Evolutionary conservation across 2,888 invertebrate genomes (phyloP).

Genomic region (Thymelicus lineola): DNA sequence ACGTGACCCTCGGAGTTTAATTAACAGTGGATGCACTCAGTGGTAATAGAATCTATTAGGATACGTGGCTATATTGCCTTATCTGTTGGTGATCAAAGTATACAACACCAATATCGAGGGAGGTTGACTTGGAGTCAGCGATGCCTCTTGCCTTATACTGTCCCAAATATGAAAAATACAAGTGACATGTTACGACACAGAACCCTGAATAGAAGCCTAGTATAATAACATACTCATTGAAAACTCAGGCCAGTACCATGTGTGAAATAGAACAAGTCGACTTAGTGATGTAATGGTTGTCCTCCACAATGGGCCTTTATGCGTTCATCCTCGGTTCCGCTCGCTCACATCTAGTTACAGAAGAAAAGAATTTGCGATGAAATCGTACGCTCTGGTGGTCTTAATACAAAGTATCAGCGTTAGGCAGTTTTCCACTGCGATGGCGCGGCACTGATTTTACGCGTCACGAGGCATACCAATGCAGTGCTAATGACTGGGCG

Average conservation of each 20-base stretch:
- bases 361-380: conserved; percentile 51
- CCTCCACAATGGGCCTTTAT: conserved; percentile 35
- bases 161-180: background rate
- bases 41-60: no score
- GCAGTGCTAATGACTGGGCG: background rate
- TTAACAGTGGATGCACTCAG: no score
- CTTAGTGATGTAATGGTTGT: conserved; percentile 30
- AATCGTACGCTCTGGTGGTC: conserved; percentile 45
- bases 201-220: background rate
- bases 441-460: background rate
- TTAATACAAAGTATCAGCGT: conserved; percentile 29
- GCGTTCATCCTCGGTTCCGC: conserved; percentile 42
- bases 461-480: background rate
- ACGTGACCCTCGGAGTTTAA: no score
- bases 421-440: background rate
- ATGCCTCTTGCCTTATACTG: no score
- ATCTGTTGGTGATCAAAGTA: no score
- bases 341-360: conserved; percentile 42
- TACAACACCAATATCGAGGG: no score
- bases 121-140: no score
- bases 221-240: conserved; percentile 20
- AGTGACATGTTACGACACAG: background rate
- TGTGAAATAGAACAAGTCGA: conserved; percentile 33
- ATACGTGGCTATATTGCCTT: no score
- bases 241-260: conserved; percentile 29